A percentile compares a stretch with the other conserved stretches of the same genome.
Evolutionary conservation across 2,113 vertebrate species (phyloP).

Genomic region (Saguinus imperator): DNA sequence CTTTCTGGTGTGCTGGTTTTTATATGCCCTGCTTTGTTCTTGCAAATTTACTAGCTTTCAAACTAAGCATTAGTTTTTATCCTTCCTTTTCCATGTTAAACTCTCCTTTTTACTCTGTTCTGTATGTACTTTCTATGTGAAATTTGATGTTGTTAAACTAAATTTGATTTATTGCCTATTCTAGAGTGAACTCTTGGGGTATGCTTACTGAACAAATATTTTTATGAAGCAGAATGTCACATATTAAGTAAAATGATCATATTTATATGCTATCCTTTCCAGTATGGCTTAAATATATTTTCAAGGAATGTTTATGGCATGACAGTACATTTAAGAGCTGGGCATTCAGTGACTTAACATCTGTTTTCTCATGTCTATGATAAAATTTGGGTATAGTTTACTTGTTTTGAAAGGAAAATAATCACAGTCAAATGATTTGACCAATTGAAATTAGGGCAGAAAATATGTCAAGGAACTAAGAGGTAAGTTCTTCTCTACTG

Average conservation of each 20-base stretch:
- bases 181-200: background rate
- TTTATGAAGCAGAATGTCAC: slow-evolving; percentile 19
- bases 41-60: slow-evolving; percentile 39
- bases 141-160: slow-evolving; percentile 29
- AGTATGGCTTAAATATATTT: background rate
- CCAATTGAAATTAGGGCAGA: slow-evolving; percentile 44
- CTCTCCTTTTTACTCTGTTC: background rate
- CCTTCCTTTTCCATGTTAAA: background rate
- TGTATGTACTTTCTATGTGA: background rate
- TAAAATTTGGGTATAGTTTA: slow-evolving; percentile 28
- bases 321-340: background rate
- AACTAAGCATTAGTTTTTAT: background rate
- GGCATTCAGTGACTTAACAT: background rate
- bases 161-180: background rate
- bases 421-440: background rate
- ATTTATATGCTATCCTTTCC: background rate
- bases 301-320: background rate
- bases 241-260: background rate
- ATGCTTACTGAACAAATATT: slow-evolving; percentile 1
- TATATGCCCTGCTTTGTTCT: slow-evolving; percentile 14
- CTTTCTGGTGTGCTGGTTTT: background rate
- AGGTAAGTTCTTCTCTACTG: slow-evolving; percentile 18
- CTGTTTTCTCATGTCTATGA: slow-evolving; percentile 1
- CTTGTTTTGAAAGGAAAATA: slow-evolving; percentile 54
- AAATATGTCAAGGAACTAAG: slow-evolving; percentile 16